Base-by-base conservation (phyloP, 2,888 invertebrate species). In the Lepidochitona cinerea region DNA sequence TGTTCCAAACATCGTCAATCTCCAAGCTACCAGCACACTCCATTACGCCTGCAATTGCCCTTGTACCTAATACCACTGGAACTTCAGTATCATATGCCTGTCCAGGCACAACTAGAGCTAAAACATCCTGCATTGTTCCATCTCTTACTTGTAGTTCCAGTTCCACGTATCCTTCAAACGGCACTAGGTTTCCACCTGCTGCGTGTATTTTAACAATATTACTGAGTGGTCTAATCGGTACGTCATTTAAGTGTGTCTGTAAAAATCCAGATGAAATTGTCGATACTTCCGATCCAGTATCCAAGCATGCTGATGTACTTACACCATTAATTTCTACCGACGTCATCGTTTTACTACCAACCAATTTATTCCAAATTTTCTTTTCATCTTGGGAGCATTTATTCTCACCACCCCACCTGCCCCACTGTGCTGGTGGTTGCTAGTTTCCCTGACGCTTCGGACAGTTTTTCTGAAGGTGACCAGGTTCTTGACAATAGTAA, bases 21-120 rank as follows among this genome's bases (percentile, higher is more conserved):
- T 41, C 41, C 9, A 18, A 12, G 18, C 9, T 41, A 18, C 18
- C 41, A 41, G 68, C 41, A 35, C 68, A 35, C 23, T 54, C 54
- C 53, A 37, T 66, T 59, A 53, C 69, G n/a, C n/a, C 26, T 2
- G 65, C 53, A 49, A 78, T 68, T 18, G 74, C 71, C 36, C 75
- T 78, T 72, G 73, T 78, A 29, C 74, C 78, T 6, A 78, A 29
- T 14, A 78, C 18, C n/a, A 66, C 65, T 3, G 78, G 75, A 6
- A 69, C 41, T n/a, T 35, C 35, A 26, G 37, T 37, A 4, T 64
- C 68, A 37, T 32, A 18, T 41, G 33, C 14, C n/a, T 74, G 74
- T 23, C 36, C 29, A 32, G 68, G 41, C n/a, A 26, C 69, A 35
- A 65, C 75, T 65, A 14, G 64, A 9, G 29, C 68, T 26, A 67